phyloP scores from a whole-genome alignment of 2,797 vertebrate species.

The Poecilia gillii region DNA sequence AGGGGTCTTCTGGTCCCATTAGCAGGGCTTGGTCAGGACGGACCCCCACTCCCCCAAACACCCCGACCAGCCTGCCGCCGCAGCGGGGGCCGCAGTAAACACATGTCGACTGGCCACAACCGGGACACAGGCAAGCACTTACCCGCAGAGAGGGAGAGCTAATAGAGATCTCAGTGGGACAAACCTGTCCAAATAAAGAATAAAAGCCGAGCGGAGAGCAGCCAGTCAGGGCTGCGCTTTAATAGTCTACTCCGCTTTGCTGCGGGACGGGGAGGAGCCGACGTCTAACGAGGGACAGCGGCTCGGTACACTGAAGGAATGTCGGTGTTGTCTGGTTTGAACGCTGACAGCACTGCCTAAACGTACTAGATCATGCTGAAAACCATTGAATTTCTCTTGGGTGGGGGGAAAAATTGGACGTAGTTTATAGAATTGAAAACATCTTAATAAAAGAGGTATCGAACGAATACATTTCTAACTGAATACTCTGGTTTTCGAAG shows the following conservation, averaged over 20 bases:
- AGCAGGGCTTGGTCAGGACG: conserved; percentile 78
- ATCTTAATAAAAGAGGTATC: not conserved
- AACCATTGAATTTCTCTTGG: conserved; percentile 18
- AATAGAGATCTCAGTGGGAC: conserved; percentile 76
- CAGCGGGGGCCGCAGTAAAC: conserved; percentile 84
- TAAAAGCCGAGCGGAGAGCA: conserved; percentile 62
- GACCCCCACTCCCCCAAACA: conserved; percentile 38
- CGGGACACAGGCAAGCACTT: conserved; percentile 67
- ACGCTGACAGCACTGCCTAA: conserved; percentile 30
- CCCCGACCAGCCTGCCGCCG: conserved; percentile 70
- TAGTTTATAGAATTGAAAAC: not conserved
- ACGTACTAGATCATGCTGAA: conserved; percentile 3
- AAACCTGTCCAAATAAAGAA: conserved; percentile 80
- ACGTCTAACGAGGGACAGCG: conserved; percentile 65
- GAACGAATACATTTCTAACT: conserved; percentile 31
- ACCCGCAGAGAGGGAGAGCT: conserved; percentile 67
- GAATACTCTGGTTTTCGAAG: conserved; percentile 36
- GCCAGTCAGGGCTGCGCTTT: conserved; percentile 66
- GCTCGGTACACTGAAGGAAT: conserved; percentile 64
- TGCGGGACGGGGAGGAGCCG: conserved; percentile 62
- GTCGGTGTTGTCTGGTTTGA: conserved; percentile 62
- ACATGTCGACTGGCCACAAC: conserved; percentile 82
- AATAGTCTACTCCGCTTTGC: conserved; percentile 68
- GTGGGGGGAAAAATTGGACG: not conserved
- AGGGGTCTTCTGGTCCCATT: conserved; percentile 80